Base-by-base conservation (phyloP, 2,113 vertebrate species). In the Podarcis raffonei region DNA sequence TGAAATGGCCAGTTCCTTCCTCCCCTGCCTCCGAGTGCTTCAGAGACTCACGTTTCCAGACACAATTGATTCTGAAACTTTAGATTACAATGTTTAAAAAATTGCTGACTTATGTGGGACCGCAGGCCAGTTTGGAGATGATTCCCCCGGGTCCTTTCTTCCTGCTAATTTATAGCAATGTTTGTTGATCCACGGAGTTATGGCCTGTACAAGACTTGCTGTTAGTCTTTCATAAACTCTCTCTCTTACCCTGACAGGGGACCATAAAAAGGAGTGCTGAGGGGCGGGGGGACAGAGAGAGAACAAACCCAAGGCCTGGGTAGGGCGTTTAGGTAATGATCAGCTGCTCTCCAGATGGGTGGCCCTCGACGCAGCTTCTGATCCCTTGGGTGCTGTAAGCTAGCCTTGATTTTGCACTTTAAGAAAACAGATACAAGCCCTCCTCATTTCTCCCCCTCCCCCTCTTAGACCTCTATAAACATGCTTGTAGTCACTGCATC, bases 311-410 rank as follows among this genome's bases (percentile, higher is more conserved):
- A 32, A 69, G 23, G 81, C 81, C 65, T 78, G 87, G 59, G 74
- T 78, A 78, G 81, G 62, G 74, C 32, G 6, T 22, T 78, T 27
- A 20, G 65, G 81, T 69, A 78, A 78, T 5, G 3, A 53, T 84
- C 87, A 89, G 87, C 87, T 89, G 87, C 30, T 84, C 37, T 84
- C 87, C 87, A 89, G 81, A 89, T 89, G 87, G 87, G 87, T 89
- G 81, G 87, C 87, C 87, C 69, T 77, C 81, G 9, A 1, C 1
- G 25, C 81, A 6, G 71, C 81, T 89, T 78, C 87, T 69, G 37
- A 23, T 78, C 87, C 48, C 87, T 22, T 25, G 62, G 32, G 87
- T 37, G 42, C 74, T 48, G 25, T 84, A 69, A 89, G 62, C 81
- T 15, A 30, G 42, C 74, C 87, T 89, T 89, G 81, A 39, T 57